These are phyloP conservation scores for Colostygia pectinataria DNA, from an alignment of 2,888 invertebrate genomes.

Conservation along the genomic window DNA sequence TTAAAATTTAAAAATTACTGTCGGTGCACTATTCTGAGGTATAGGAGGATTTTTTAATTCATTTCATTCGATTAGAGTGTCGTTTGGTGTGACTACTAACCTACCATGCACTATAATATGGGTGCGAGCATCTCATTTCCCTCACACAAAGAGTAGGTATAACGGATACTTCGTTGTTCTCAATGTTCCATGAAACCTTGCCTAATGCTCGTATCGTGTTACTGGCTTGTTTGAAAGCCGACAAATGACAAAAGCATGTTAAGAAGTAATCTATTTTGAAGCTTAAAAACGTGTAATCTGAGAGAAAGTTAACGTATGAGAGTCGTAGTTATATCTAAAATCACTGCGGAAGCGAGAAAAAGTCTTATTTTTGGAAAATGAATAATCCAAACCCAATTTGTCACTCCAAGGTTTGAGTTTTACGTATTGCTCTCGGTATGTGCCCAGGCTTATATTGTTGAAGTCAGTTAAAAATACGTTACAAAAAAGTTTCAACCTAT, in stretches of 20 bases:
- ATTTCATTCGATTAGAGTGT: no score
- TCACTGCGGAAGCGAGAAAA: conserved; percentile 37
- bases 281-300: conserved; percentile 37
- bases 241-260: conserved; percentile 50
- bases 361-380: conserved; percentile 22
- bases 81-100: not conserved
- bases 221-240: conserved; percentile 36
- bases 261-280: conserved; percentile 37
- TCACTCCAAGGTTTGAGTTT: conserved; percentile 17
- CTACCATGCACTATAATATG: not conserved
- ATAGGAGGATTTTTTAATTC: no score
- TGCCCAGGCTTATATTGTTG: no score
- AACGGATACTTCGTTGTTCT: conserved; percentile 40
- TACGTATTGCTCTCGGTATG: not conserved
- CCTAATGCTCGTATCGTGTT: conserved; percentile 51
- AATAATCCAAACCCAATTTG: no score
- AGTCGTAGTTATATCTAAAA: conserved; percentile 39
- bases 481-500: no score
- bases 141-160: conserved; percentile 31
- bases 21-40: not conserved
- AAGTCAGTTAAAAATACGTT: no score
- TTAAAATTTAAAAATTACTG: not conserved
- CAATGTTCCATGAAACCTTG: conserved; percentile 37
- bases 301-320: conserved; percentile 37
- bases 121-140: conserved; percentile 29